These are phyloP conservation scores for Irena cyanogastra DNA, from an alignment of 2,113 vertebrate genomes.

Conservation along the genomic window DNA sequence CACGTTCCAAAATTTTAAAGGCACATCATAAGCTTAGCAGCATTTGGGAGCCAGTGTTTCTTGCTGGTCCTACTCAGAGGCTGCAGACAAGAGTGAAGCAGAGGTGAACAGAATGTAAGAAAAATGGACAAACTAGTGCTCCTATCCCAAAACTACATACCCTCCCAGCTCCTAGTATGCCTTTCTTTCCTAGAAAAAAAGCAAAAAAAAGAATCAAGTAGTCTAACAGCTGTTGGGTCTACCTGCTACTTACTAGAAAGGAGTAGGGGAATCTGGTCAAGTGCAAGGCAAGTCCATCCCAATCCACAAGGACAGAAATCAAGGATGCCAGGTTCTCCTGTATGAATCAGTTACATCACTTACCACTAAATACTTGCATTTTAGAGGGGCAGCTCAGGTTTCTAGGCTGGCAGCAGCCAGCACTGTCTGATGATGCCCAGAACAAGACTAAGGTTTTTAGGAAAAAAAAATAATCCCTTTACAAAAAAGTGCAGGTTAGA, in stretches of 20 bases:
- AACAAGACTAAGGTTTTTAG: background rate
- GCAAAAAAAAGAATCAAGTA: background rate
- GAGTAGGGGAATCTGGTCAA: background rate
- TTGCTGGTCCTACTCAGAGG: slow-evolving; percentile 32
- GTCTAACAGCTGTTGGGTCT: background rate
- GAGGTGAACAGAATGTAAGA: background rate
- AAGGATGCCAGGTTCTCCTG: background rate
- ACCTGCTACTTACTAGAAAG: background rate
- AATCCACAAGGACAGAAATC: background rate
- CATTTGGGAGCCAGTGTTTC: slow-evolving; percentile 48
- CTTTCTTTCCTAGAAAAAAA: slow-evolving; percentile 5
- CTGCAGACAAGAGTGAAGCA: slow-evolving; percentile 45
- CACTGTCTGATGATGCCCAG: background rate
- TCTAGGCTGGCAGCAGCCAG: background rate
- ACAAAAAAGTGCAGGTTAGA: slow-evolving; percentile 28
- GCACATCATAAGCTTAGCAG: slow-evolving; percentile 62
- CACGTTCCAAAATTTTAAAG: slow-evolving; percentile 29
- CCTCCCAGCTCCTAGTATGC: slow-evolving; percentile 1
- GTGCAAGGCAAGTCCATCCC: slow-evolving; percentile 22
- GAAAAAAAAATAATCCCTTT: slow-evolving; percentile 11
- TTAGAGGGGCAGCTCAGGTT: background rate
- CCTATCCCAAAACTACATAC: background rate
- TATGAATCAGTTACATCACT: background rate
- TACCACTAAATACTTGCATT: background rate
- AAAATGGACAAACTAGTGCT: slow-evolving; percentile 12